phyloP scores from a whole-genome alignment of 2,888 invertebrate genomes.

The Tipula vernalis region DNA sequence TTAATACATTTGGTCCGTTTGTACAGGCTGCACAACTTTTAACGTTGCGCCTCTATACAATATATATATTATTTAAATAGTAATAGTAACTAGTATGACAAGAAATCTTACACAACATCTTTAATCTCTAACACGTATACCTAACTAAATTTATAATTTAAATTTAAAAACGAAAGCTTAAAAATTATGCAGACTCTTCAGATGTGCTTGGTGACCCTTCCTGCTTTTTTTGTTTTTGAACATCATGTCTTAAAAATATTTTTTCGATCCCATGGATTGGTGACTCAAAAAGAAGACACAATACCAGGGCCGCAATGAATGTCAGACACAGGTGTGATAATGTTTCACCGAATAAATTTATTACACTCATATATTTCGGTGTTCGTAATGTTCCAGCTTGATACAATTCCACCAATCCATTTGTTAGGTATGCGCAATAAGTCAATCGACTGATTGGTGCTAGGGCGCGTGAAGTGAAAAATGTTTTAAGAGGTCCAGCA shows the following conservation, averaged over 20 bases:
- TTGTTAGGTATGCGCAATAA: slow-evolving; percentile 59
- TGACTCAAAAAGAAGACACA: slow-evolving; percentile 57
- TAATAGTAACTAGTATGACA: not conserved
- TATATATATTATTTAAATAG: not conserved
- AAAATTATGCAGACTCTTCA: slow-evolving; percentile 16
- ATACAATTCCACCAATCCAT: slow-evolving; percentile 56
- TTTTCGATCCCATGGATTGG: slow-evolving; percentile 59
- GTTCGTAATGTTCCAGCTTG: slow-evolving; percentile 46
- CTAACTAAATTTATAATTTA: not conserved
- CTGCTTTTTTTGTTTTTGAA: slow-evolving; percentile 10
- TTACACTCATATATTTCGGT: slow-evolving; percentile 46
- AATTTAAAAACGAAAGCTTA: not conserved
- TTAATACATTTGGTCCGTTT: not conserved
- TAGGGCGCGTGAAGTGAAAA: slow-evolving; percentile 34
- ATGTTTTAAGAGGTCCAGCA: slow-evolving; percentile 38
- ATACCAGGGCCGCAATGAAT: slow-evolving; percentile 45
- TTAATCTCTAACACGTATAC: not conserved
- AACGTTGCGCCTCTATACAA: not conserved
- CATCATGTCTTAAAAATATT: slow-evolving; percentile 43
- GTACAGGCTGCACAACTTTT: not conserved
- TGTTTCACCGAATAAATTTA: slow-evolving; percentile 43
- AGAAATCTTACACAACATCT: not conserved
- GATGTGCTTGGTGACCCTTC: slow-evolving; percentile 15
- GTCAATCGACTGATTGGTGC: slow-evolving; percentile 55
- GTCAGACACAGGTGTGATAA: slow-evolving; percentile 48